Evolutionary conservation across 1,140 invertebrate genomes (phyloP), one percentile per base, ranked within the genome.

Genomic region (Gyrodactylus bullatarudis): DNA sequence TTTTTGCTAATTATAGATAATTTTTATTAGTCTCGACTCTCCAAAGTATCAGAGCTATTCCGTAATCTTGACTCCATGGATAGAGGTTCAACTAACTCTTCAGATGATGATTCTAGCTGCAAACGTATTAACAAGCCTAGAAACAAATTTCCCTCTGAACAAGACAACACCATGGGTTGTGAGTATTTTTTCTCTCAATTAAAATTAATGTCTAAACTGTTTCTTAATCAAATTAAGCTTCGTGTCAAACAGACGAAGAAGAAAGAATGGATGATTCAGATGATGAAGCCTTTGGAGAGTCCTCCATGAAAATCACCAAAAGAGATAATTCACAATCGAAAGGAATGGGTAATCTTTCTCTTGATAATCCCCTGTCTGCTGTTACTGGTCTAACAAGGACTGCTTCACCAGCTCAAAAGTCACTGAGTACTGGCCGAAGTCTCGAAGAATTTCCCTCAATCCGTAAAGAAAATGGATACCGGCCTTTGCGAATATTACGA

Each of bases 401-500:
- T 8, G 23, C 23, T 23, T 24, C 69, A 16, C 21, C n/a, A 22
- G 22, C 22, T 23, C 69, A 24, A 70, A 70, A 24, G 21, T 21
- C 69, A 2, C 16, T 70, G 21, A 8, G 1, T 8, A 54, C 8
- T n/a, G n/a, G n/a, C 8, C 8, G n/a, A 16, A 54, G 8, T 8
- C 8, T 16, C 8, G 34, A 54, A 16, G 34, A 54, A 54, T 54
- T 54, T n/a, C 34, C 34, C 34, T 54, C n/a, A 16, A 54, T 54
- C 34, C 34, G 34, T n/a, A 54, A 54, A 23, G 23, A 21, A 16
- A n/a, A 70, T 21, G 69, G 23, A 20, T 23, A 70, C 16, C 69
- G n/a, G 2, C 69, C 23, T 77, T 77, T 80, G 71, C 75, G 79
- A 8, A 78, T 77, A 75, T 81, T 98, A 1, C 87, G 86, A 20